Conservation (phyloP, 1,140 invertebrate species). For the Drosophila saltans region DNA sequence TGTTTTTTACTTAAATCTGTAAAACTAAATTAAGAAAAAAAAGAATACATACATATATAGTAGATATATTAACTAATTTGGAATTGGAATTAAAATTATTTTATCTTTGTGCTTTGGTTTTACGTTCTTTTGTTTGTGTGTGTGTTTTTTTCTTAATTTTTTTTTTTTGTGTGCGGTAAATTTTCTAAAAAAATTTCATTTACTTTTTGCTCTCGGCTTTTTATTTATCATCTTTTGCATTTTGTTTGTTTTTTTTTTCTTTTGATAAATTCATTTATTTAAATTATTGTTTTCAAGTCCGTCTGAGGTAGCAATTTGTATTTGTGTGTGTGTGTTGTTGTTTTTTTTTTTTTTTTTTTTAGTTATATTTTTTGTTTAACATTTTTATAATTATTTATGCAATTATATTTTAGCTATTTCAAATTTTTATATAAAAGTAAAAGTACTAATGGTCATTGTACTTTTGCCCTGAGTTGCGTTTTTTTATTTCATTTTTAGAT, state of each 20-base stretch:
- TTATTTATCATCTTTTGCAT: slow-evolving; percentile 27
- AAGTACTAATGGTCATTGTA: slow-evolving; percentile 82
- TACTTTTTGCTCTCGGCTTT: slow-evolving; percentile 48
- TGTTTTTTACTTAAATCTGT: slow-evolving; percentile 57
- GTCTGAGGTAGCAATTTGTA: slow-evolving; percentile 78
- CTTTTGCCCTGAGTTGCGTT: slow-evolving; percentile 82
- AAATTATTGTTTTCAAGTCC: slow-evolving; percentile 82
- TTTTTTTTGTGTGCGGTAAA: slow-evolving; percentile 56
- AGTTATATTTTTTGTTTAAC: slow-evolving; percentile 33
- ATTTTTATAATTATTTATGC: slow-evolving; percentile 35
- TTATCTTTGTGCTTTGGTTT: slow-evolving; percentile 16
- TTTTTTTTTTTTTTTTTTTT: slow-evolving; percentile 46
- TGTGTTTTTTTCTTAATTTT: slow-evolving; percentile 20
- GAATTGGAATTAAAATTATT: slow-evolving; percentile 30
- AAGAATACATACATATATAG: not conserved
- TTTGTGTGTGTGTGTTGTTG: slow-evolving; percentile 57
- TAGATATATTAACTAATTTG: slow-evolving; percentile 34
- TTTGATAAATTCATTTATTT: slow-evolving; percentile 76
- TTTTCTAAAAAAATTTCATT: slow-evolving; percentile 65
- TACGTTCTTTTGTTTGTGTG: slow-evolving; percentile 3
- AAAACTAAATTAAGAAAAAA: slow-evolving; percentile 36
- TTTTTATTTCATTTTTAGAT: slow-evolving; percentile 41
- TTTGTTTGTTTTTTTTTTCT: slow-evolving; percentile 45
- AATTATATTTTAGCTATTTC: slow-evolving; percentile 47
- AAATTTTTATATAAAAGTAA: slow-evolving; percentile 60